phyloP scores from a whole-genome alignment of 2,113 vertebrate genomes.

The Odocoileus virginianus region DNA sequence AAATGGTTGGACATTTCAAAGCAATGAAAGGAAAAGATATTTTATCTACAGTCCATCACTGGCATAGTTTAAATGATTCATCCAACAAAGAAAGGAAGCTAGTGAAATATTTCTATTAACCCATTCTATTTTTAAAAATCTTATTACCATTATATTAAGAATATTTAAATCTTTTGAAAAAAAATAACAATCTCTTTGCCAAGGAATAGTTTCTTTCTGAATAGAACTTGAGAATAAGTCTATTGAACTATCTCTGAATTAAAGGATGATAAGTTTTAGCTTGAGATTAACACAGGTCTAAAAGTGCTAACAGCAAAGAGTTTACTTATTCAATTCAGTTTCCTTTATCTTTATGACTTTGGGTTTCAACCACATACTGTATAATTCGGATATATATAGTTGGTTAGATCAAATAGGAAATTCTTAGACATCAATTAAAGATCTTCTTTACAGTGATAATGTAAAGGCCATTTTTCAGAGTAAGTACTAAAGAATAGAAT shows the following conservation, averaged over 20 bases:
- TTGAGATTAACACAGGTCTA: not conserved
- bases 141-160: not conserved
- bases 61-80: not conserved
- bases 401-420: not conserved
- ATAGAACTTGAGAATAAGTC: not conserved
- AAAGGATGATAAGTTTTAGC: not conserved
- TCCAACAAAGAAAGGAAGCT: not conserved
- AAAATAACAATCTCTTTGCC: not conserved
- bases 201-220: not conserved
- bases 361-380: not conserved
- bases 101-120: not conserved
- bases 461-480: not conserved
- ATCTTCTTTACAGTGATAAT: not conserved
- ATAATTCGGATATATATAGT: not conserved
- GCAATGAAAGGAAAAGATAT: not conserved
- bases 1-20: not conserved
- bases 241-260: not conserved
- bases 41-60: not conserved
- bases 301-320: not conserved
- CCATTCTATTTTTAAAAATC: not conserved
- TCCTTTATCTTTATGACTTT: not conserved
- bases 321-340: not conserved
- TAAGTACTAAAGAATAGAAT: not conserved
- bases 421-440: not conserved
- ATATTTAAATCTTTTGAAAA: constrained; percentile 9